Base-by-base conservation (phyloP, 2,113 vertebrate genomes). In the Solea senegalensis region DNA sequence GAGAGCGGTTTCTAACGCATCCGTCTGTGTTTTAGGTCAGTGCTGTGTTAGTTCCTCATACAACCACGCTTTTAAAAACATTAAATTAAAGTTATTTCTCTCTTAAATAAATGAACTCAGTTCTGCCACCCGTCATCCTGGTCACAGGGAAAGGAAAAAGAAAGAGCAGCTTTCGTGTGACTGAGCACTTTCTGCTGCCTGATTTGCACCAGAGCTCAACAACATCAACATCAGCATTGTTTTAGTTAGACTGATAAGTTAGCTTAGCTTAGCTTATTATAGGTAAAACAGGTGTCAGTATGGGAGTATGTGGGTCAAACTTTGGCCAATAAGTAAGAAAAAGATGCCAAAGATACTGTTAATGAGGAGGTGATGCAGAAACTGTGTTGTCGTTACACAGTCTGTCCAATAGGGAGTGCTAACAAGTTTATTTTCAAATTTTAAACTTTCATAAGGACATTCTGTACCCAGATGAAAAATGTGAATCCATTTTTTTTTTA, bases 331-430 rank as follows among this genome's bases (percentile, higher is more conserved):
- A 11, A 41, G 39, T 15, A 56, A 39, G 9, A 56, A 63, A n/a
- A 57, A 51, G 34, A 50, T 45, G 21, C 65, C 76, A 79, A 79
- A 69, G 64, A 64, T 16, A 13, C 3, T 34, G 34, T 34, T 4
- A n/a, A 9, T 55, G 43, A 8, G 5, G 40, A 45, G 1, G 34
- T 53, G 0, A 40, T 46, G 45, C 13, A 26, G 4, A 49, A 39
- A 15, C n/a, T 45, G 39, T 65, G 41, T 71, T 49, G 8, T 9
- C 14, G 15, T 48, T 28, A 41, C 15, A 45, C 6, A 16, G 21
- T 43, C 49, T 43, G 49, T 55, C 44, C 5, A 60, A 5, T 11
- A 43, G 43, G 28, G 28, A 5, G 39, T 3, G 1, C 12, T 21
- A 21, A 1, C 21, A 4, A 26, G 15, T 40, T 44, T 1, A 4